phyloP scores from a whole-genome alignment of 2,113 vertebrate genomes.

The Poeciliopsis prolifica region DNA sequence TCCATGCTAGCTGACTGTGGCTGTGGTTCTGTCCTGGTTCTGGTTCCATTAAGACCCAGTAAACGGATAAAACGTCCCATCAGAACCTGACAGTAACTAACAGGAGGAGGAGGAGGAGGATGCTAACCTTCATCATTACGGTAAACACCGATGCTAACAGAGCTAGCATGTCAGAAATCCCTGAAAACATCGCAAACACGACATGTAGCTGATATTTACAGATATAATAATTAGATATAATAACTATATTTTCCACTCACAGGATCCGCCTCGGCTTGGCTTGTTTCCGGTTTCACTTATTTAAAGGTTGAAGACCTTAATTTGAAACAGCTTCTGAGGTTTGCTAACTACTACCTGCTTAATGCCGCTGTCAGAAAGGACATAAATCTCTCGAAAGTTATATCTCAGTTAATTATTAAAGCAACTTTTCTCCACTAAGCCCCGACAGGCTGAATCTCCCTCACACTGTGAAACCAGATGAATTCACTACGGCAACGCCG shows the following conservation, averaged over 20 bases:
- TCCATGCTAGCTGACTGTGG: neutral
- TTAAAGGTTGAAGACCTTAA: no score
- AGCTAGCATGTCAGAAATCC: neutral
- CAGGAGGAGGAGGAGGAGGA: neutral
- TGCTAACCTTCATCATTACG: neutral
- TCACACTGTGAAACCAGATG: neutral
- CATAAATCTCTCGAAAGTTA: neutral
- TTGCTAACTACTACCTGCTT: neutral
- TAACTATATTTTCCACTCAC: conserved; percentile 5
- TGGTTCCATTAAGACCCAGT: no score
- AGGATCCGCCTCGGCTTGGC: neutral
- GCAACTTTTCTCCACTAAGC: no score
- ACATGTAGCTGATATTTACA: neutral
- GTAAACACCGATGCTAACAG: conserved; percentile 4
- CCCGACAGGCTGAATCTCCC: no score
- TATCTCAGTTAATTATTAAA: neutral
- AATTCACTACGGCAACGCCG: neutral
- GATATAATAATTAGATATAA: no score
- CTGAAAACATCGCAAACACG: neutral
- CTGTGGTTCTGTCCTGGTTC: neutral
- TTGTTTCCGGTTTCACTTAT: neutral
- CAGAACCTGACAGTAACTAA: neutral
- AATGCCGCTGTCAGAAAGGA: neutral
- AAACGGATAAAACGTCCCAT: no score
- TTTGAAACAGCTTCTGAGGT: neutral